Conservation (phyloP, 2,888 invertebrate species). For the Caenorhabditis imperialis region DNA sequence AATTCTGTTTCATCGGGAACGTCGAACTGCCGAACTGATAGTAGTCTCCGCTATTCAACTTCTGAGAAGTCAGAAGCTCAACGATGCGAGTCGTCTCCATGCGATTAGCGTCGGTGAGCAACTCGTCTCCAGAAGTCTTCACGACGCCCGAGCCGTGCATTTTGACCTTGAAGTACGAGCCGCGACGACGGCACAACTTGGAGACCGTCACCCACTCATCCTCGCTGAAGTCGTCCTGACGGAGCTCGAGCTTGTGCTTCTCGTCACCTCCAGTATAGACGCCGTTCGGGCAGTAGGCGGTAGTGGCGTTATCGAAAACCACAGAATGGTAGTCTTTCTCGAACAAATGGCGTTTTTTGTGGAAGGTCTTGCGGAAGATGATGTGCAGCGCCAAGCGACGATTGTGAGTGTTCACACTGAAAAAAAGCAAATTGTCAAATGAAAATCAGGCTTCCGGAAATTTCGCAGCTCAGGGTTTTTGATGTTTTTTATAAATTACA, state of each 20-base stretch:
- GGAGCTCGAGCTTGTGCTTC: background rate
- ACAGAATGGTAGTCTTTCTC: background rate
- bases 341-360: background rate
- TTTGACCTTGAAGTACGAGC: background rate
- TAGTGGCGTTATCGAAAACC: constrained; percentile 16
- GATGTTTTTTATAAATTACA: too few species aligned
- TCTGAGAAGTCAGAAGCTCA: constrained; percentile 35
- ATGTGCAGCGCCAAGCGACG: constrained; percentile 16
- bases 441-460: too few species aligned
- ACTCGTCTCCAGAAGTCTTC: constrained; percentile 9
- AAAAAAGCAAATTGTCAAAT: too few species aligned
- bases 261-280: constrained; percentile 6
- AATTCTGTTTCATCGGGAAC: constrained; percentile 1
- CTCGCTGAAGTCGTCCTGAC: background rate
- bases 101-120: background rate
- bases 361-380: constrained; percentile 21
- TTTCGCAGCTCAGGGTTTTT: too few species aligned
- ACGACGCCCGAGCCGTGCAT: constrained; percentile 11
- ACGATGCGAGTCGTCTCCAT: constrained; percentile 22
- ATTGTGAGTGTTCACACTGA: constrained; percentile 30
- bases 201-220: constrained; percentile 17
- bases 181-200: constrained; percentile 10
- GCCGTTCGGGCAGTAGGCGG: constrained; percentile 9
- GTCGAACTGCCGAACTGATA: constrained; percentile 33
- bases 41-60: constrained; percentile 5